These are phyloP conservation scores for Anguilla rostrata DNA, from an alignment of 2,113 vertebrate species.

Conservation along the genomic window DNA sequence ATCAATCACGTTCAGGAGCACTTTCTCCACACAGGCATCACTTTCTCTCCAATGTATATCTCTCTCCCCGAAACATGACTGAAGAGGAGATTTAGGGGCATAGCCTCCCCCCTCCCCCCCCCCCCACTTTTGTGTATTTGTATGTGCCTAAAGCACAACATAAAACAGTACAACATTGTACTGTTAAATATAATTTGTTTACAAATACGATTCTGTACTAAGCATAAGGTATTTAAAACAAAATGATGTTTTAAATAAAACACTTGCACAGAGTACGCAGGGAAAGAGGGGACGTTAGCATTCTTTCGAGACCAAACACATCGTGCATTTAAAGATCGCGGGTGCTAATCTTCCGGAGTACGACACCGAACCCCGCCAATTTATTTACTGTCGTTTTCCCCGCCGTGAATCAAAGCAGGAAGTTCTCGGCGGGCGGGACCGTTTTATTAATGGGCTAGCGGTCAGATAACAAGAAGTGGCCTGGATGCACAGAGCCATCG, in stretches of 20 bases:
- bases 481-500: slow-evolving; percentile 39
- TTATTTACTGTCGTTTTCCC: background rate
- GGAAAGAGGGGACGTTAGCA: background rate
- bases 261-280: background rate
- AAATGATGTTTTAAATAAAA: too few relatives aligned
- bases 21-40: background rate
- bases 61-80: background rate
- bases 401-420: background rate
- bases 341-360: background rate
- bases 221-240: too few relatives aligned
- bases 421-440: background rate
- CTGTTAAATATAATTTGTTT: background rate
- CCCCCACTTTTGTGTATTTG: background rate
- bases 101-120: background rate
- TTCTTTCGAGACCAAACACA: background rate
- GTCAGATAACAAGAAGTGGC: slow-evolving; percentile 28
- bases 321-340: background rate
- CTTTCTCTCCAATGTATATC: background rate
- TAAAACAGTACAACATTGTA: background rate
- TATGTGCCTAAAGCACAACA: background rate
- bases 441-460: background rate
- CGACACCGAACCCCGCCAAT: background rate
- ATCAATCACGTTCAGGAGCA: background rate
- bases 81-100: background rate
- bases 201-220: too few relatives aligned